Evolutionary conservation across 2,797 vertebrate genomes (phyloP).

Genomic region (Aphelocoma californica): DNA sequence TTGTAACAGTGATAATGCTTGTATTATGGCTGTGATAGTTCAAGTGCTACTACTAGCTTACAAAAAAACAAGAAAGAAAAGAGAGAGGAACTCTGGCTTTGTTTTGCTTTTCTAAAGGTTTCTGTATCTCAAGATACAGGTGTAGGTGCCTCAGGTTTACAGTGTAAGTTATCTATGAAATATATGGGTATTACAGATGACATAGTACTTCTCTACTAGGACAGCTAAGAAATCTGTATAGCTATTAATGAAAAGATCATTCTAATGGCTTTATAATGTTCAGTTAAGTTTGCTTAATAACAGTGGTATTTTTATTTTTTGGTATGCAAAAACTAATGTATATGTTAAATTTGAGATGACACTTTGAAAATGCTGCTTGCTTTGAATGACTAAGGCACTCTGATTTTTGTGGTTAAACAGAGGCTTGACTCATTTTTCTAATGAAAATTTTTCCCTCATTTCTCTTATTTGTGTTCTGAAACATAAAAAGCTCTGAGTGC

Average conservation of each 20-base stretch:
- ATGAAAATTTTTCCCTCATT: not conserved
- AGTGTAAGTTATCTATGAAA: not conserved
- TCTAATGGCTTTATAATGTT: not conserved
- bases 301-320: not conserved
- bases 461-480: not conserved
- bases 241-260: not conserved
- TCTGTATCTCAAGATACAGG: not conserved
- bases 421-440: not conserved
- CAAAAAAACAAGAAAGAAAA: not conserved
- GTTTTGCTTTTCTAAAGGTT: not conserved
- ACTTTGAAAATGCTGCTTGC: not conserved
- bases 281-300: not conserved
- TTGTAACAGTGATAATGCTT: not conserved
- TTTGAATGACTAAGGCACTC: not conserved
- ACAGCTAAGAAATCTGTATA: not conserved
- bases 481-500: not conserved
- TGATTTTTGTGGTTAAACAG: not conserved
- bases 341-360: not conserved
- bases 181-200: not conserved
- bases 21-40: not conserved
- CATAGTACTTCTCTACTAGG: not conserved
- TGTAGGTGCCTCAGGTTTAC: not conserved
- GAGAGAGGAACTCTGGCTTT: not conserved
- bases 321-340: not conserved
- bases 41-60: not conserved